A percentile compares a stretch with the other conserved stretches of the same genome.
phyloP scores from a whole-genome alignment of 2,797 vertebrate genomes.

The Tachyglossus aculeatus region DNA sequence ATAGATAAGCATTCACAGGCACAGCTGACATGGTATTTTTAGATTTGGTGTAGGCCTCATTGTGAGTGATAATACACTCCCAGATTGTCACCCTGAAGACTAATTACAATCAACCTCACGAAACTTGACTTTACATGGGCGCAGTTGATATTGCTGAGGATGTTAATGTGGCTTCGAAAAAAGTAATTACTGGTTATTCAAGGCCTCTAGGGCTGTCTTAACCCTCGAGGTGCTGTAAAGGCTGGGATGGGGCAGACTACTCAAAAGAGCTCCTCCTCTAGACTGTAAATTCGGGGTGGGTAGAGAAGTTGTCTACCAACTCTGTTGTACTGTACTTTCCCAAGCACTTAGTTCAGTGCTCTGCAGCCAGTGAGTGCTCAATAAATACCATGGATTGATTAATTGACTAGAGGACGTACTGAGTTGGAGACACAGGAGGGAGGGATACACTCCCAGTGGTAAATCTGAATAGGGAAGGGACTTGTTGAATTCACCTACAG shows the following conservation, averaged over 20 bases:
- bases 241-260: conserved; percentile 15
- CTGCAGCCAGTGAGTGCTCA: no score
- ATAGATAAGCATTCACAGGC: conserved; percentile 23
- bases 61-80: conserved; percentile 1
- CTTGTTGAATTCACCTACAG: no score
- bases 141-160: conserved; percentile 58
- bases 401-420: no score
- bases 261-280: conserved; percentile 56
- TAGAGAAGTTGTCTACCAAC: no score
- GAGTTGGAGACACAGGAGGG: no score
- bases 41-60: conserved; percentile 9
- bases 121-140: conserved; percentile 65
- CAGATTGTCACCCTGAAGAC: conserved; percentile 42
- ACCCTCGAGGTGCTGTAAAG: conserved; percentile 36
- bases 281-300: no score
- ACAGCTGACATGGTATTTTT: conserved; percentile 50
- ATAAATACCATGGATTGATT: no score
- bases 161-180: conserved; percentile 43
- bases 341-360: no score
- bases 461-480: no score
- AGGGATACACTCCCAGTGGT: no score
- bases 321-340: no score
- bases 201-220: conserved; percentile 37
- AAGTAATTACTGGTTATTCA: conserved; percentile 59
- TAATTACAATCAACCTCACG: conserved; percentile 59